Conservation (phyloP, 2,888 invertebrate species). For the Trissolcus brochymenae region DNA sequence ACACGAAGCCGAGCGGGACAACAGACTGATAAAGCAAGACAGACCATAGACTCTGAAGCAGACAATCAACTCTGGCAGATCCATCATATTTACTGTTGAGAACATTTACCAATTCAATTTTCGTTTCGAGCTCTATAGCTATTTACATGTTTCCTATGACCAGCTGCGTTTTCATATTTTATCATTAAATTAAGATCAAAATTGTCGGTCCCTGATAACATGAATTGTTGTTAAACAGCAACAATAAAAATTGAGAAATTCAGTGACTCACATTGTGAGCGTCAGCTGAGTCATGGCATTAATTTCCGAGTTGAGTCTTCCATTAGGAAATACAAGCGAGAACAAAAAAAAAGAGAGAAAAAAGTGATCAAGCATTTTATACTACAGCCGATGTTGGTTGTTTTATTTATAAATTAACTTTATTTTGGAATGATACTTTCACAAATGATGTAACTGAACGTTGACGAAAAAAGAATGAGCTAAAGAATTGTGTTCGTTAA, state of each 20-base stretch:
- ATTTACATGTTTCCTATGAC: no score
- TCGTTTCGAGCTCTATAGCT: background rate
- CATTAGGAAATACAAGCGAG: constrained; percentile 44
- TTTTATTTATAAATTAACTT: no score
- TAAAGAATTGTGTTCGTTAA: no score
- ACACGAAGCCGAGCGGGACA: constrained; percentile 24
- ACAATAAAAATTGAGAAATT: constrained; percentile 38
- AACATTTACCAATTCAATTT: constrained; percentile 18
- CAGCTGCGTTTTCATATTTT: background rate
- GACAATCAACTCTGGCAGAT: constrained; percentile 59
- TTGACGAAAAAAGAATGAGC: no score
- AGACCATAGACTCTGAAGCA: constrained; percentile 50
- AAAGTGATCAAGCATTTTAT: constrained; percentile 24
- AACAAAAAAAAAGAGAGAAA: constrained; percentile 22
- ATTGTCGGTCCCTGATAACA: no score
- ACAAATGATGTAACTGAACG: no score
- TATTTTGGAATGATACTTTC: no score
- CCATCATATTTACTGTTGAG: constrained; percentile 63
- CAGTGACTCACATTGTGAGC: constrained; percentile 34
- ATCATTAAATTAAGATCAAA: no score
- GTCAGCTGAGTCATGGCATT: constrained; percentile 44
- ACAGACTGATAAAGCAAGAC: constrained; percentile 36
- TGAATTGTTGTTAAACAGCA: background rate
- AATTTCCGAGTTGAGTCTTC: constrained; percentile 50
- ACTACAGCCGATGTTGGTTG: background rate